Base-by-base conservation (phyloP, 2,888 invertebrate species). In the Phaedon cochleariae region DNA sequence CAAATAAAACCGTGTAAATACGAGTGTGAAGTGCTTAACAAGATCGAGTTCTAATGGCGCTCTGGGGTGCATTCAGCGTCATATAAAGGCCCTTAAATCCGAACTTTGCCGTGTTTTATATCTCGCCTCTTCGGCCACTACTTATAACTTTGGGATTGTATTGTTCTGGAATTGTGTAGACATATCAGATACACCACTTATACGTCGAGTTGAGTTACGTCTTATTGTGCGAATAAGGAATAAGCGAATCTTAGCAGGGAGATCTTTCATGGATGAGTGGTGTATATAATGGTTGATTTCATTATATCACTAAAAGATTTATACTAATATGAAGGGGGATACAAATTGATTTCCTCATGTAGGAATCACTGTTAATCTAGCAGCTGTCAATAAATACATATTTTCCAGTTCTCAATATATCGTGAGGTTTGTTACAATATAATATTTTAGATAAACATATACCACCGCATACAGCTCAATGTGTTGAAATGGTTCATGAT, bases 21-120 rank as follows among this genome's bases (percentile, higher is more conserved):
- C 49, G 62, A 65, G 69, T 63, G 67, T 65, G 68, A 72, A 76
- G 72, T 71, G 74, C 70, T 73, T 69, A 73, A 75, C 73, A 72
- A 75, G 77, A 77, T 74, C 73, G 70, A 66, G 69, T 48, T 54
- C 59, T 52, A 75, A 79, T 72, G 71, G 72, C 71, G 73, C 79
- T 76, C 79, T 62, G 62, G 79, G 76, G 79, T 73, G 77, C 71
- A 73, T 77, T 79, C 75, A 73, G 69, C 73, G 72, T 77, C 78
- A 74, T 79, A 79, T 79, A 79, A 79, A 78, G 74, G 72, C 76
- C 73, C 76, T 75, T 72, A 73, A 76, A 76, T 62, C 67, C 64
- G 64, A 77, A 76, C 70, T 76, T 76, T 73, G 69, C 71, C 72
- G 70, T 75, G 76, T 75, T 74, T 75, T 74, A 72, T 72, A 68